Evolutionary conservation across 2,113 vertebrate species (phyloP).

Genomic region (Bostrychus sinensis): DNA sequence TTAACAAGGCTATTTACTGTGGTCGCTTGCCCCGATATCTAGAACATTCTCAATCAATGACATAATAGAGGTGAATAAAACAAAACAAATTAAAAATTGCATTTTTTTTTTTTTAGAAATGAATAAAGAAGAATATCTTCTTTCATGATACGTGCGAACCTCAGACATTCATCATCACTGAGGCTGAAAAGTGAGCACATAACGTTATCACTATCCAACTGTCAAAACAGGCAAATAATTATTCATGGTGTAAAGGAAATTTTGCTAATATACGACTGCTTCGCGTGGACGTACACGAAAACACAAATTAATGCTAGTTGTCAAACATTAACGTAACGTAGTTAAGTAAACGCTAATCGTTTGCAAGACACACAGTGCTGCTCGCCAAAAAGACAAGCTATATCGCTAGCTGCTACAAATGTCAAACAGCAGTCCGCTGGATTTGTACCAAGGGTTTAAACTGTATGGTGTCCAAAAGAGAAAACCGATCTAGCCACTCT

Average conservation of each 20-base stretch:
- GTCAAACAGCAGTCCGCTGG: not conserved
- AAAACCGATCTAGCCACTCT: not conserved
- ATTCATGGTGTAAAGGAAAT: too few species aligned
- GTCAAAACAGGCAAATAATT: too few species aligned
- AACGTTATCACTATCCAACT: too few species aligned
- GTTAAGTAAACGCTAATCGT: not conserved
- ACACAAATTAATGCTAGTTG: not conserved
- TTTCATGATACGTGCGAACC: not conserved
- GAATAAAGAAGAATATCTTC: too few species aligned
- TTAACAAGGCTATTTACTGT: not conserved
- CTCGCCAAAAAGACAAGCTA: slow-evolving; percentile 1
- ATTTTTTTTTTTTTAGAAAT: too few species aligned
- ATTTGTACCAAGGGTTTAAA: not conserved
- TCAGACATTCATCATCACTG: too few species aligned
- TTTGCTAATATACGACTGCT: too few species aligned
- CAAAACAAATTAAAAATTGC: not conserved
- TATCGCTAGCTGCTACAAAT: slow-evolving; percentile 21
- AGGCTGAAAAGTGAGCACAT: too few species aligned
- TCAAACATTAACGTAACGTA: not conserved
- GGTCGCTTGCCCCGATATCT: not conserved
- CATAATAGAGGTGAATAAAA: slow-evolving; percentile 1
- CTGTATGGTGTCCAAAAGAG: not conserved
- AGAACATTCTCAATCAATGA: not conserved
- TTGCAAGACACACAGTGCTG: not conserved
- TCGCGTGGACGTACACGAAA: too few species aligned